Conservation (phyloP, 2,888 invertebrate species). For the Ellobium chinense region DNA sequence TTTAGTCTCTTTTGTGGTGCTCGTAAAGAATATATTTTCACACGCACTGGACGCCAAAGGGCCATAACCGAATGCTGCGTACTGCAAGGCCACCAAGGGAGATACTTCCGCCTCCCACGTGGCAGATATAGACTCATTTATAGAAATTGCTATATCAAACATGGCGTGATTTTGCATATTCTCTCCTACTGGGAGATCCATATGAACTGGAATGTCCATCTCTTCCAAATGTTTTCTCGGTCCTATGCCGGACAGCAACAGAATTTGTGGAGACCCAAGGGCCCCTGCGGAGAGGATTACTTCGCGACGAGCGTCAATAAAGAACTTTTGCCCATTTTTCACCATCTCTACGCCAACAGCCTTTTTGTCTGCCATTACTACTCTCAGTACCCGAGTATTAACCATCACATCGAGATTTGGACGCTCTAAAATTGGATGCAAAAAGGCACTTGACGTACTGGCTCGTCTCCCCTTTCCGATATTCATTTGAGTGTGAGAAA, state of each 20-base stretch:
- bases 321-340: conserved; percentile 48
- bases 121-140: conserved; percentile 14
- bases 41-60: neutral
- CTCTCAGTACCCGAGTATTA: conserved; percentile 59
- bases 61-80: neutral
- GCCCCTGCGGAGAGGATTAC: conserved; percentile 71
- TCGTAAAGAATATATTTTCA: conserved; percentile 23
- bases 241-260: conserved; percentile 11
- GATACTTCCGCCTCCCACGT: neutral
- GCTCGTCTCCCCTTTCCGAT: conserved; percentile 50
- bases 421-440: conserved; percentile 63
- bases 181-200: conserved; percentile 74
- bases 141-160: conserved; percentile 10
- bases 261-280: neutral
- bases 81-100: neutral
- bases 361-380: conserved; percentile 58
- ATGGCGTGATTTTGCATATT: conserved; percentile 71
- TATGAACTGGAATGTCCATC: conserved; percentile 61
- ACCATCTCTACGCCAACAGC: conserved; percentile 65
- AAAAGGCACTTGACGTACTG: conserved; percentile 72
- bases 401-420: conserved; percentile 64
- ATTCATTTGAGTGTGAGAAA: neutral
- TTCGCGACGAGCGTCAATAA: conserved; percentile 61
- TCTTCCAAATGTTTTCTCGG: neutral
- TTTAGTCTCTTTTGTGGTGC: conserved; percentile 10